Conservation (phyloP, 1,140 invertebrate genomes). For the Musca domestica region DNA sequence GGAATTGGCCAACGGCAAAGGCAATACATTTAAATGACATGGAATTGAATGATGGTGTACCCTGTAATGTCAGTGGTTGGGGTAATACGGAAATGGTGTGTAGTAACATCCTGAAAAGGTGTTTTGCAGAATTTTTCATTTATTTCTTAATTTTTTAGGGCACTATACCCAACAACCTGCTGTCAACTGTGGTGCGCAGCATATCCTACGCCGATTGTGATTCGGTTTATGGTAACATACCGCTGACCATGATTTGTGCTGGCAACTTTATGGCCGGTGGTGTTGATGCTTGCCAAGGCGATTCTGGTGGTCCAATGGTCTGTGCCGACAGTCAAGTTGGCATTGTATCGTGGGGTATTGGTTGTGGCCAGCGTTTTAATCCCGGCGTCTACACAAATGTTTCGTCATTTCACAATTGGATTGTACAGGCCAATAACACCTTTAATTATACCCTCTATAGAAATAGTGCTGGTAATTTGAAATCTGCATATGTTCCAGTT, state of each 20-base stretch:
- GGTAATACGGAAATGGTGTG: slow-evolving; percentile 27
- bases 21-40: slow-evolving; percentile 29
- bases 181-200: not conserved
- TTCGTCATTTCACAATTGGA: slow-evolving; percentile 8
- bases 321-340: slow-evolving; percentile 56
- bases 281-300: slow-evolving; percentile 57
- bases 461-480: too few relatives aligned
- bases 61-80: slow-evolving; percentile 41
- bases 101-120: not conserved
- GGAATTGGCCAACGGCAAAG: slow-evolving; percentile 22
- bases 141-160: not conserved
- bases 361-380: slow-evolving; percentile 57
- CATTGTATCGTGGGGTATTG: slow-evolving; percentile 67
- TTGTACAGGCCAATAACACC: slow-evolving; percentile 27
- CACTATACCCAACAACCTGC: not conserved
- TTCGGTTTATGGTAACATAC: not conserved
- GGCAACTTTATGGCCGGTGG: slow-evolving; percentile 3
- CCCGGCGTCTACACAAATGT: slow-evolving; percentile 59
- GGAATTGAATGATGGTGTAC: not conserved
- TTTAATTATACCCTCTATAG: slow-evolving; percentile 33
- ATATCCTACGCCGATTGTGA: not conserved
- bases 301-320: slow-evolving; percentile 63
- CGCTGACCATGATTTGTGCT: slow-evolving; percentile 20
- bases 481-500: too few relatives aligned
- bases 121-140: not conserved